A percentile compares a stretch with the other conserved stretches of the same genome.
phyloP scores from a whole-genome alignment of 23 tunicate genomes.

The Halocynthia aurantium region DNA sequence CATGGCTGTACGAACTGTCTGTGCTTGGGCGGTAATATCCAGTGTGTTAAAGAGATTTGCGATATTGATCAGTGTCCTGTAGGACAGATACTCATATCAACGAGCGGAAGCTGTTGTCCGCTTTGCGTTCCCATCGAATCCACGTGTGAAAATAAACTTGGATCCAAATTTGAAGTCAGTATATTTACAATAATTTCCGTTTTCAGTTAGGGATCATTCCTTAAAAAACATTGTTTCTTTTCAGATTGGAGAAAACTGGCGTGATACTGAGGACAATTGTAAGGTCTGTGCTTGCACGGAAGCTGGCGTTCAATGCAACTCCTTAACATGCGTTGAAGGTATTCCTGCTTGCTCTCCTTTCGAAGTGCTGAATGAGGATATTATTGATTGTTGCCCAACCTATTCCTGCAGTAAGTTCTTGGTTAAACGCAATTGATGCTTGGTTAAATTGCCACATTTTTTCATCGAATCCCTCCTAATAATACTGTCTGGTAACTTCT shows the following conservation, averaged over 20 bases:
- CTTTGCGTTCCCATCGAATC: neutral
- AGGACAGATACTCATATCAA: neutral
- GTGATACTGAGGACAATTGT: neutral
- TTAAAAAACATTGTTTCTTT: neutral
- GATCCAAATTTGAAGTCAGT: neutral
- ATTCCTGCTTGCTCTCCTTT: neutral
- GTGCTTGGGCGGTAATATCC: constrained; percentile 1
- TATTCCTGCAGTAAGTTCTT: constrained; percentile 3
- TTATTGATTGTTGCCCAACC: neutral
- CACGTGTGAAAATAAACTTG: neutral
- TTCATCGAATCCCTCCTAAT: neutral
- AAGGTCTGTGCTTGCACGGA: neutral
- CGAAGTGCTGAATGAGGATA: constrained; percentile 2
- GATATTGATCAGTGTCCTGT: neutral
- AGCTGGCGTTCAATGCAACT: constrained; percentile 1
- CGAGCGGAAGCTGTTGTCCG: constrained; percentile 1
- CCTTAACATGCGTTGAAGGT: neutral
- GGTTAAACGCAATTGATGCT: neutral
- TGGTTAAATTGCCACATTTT: neutral
- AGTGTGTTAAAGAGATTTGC: constrained; percentile 1
- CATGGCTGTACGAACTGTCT: constrained; percentile 9
- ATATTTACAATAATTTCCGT: neutral
- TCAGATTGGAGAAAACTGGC: constrained; percentile 9
- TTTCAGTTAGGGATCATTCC: too few species aligned
- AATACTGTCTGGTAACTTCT: too few species aligned